Base-by-base conservation (phyloP, 2,797 vertebrate genomes). In the Echeneis naucrates region DNA sequence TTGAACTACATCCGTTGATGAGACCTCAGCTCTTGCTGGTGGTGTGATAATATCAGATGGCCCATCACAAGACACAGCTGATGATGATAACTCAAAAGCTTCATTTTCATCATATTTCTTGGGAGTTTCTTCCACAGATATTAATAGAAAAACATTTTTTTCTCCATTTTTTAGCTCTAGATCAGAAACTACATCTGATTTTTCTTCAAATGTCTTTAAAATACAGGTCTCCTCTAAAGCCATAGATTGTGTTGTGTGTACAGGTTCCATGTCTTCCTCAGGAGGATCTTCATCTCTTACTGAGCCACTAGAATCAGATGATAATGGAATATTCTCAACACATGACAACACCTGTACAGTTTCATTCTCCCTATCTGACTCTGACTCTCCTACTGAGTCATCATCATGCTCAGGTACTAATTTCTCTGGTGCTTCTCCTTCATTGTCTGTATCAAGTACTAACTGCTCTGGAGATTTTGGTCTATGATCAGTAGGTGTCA, bases 291-390 rank as follows among this genome's bases (percentile, higher is more conserved):
- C 7, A 44, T 82, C 23, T 58, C 21, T 64, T 11, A 59, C 32
- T 16, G 58, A 77, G 17, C 33, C 23, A 44, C 21, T 17, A 53
- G 57, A 88, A 40, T 81, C 64, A 61, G 68, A 70, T 37, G 72
- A 79, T 44, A 60, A 58, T 27, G 68, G 55, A 21, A 62, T 80
- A 10, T 68, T 47, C 13, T 85, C 83, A 78, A 61, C 58, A 66
- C 26, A 12, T 45, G 68, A 67, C 8, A 63, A 16, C 44, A 78
- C 11, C 35, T 71, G 47, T 40, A 54, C 57, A 16, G 55, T 23
- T 35, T 79, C 75, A 55, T 59, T 60, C 24, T 82, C 38, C 26
- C 37, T 42, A 52, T 85, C 59, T 51, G n/a, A n/a, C n/a, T n/a
- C n/a, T n/a, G n/a, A n/a, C n/a, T n/a, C n/a, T n/a, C n/a, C n/a